These are phyloP conservation scores for Calephelis virginiensis DNA, from an alignment of 1,140 invertebrate genomes.

Conservation along the genomic window DNA sequence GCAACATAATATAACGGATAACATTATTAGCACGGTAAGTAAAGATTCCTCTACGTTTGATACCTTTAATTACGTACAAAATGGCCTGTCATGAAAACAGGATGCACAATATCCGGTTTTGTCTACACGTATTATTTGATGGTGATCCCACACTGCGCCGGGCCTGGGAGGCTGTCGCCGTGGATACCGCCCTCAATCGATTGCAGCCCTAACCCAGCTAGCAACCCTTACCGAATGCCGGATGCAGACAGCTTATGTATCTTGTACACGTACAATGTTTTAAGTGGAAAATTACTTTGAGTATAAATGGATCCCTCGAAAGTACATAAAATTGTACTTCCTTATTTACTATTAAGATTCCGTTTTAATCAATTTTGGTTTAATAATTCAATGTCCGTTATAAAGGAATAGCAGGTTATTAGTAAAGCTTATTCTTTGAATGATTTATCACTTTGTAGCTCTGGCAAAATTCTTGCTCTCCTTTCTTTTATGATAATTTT, in stretches of 20 bases:
- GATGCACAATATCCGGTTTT: slow-evolving; percentile 14
- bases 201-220: slow-evolving; percentile 27
- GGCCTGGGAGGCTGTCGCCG: slow-evolving; percentile 29
- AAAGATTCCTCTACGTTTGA: neutral
- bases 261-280: neutral
- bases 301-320: too few relatives aligned
- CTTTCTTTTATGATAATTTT: too few relatives aligned
- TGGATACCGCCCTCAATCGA: slow-evolving; percentile 36
- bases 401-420: too few relatives aligned
- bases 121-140: slow-evolving; percentile 5
- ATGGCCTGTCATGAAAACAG: neutral
- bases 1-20: neutral
- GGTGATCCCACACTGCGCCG: slow-evolving; percentile 8
- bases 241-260: slow-evolving; percentile 14
- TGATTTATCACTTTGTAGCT: too few relatives aligned
- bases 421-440: too few relatives aligned
- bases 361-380: too few relatives aligned
- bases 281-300: neutral
- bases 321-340: too few relatives aligned
- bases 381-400: too few relatives aligned
- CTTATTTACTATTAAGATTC: too few relatives aligned
- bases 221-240: slow-evolving; percentile 7
- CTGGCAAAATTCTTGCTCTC: too few relatives aligned
- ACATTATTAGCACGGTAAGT: neutral
- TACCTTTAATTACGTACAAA: slow-evolving; percentile 3